These are phyloP conservation scores for Terrapene triunguis DNA, from an alignment of 2,113 vertebrate species.

Conservation along the genomic window DNA sequence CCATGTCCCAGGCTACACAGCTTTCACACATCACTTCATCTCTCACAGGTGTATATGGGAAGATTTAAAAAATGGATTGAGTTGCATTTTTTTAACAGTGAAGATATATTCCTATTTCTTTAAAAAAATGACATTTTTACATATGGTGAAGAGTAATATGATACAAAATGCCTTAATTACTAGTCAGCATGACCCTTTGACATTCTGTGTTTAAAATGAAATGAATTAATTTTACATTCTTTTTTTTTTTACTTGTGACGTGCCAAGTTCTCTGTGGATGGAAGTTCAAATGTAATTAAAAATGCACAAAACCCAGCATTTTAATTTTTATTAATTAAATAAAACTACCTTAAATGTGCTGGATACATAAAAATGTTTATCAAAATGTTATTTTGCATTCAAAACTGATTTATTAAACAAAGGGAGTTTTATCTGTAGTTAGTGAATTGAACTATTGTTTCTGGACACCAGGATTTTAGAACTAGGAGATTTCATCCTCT, in stretches of 20 bases:
- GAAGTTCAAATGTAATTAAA: too few species aligned
- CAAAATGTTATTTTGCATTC: neutral
- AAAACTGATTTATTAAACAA: neutral
- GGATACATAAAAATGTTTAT: neutral
- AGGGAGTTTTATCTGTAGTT: neutral
- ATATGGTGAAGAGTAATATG: conserved; percentile 39
- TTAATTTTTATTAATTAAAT: neutral
- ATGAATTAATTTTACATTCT: neutral
- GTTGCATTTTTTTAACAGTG: conserved; percentile 36
- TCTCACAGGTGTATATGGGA: conserved; percentile 62
- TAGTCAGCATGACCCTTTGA: conserved; percentile 16
- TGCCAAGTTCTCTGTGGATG: neutral
- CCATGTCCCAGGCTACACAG: conserved; percentile 42
- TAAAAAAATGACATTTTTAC: conserved; percentile 42
- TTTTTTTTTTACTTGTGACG: neutral
- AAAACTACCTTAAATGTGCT: neutral
- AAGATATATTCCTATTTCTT: conserved; percentile 50
- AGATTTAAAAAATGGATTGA: conserved; percentile 64
- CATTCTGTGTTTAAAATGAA: conserved; percentile 31
- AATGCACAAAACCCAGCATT: neutral
- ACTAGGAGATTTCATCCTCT: neutral
- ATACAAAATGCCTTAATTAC: conserved; percentile 42
- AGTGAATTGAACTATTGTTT: neutral
- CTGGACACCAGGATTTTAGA: neutral
- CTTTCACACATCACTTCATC: conserved; percentile 55